phyloP scores from a whole-genome alignment of 2,888 invertebrate genomes.

The Pseudolycoriella hygida region DNA sequence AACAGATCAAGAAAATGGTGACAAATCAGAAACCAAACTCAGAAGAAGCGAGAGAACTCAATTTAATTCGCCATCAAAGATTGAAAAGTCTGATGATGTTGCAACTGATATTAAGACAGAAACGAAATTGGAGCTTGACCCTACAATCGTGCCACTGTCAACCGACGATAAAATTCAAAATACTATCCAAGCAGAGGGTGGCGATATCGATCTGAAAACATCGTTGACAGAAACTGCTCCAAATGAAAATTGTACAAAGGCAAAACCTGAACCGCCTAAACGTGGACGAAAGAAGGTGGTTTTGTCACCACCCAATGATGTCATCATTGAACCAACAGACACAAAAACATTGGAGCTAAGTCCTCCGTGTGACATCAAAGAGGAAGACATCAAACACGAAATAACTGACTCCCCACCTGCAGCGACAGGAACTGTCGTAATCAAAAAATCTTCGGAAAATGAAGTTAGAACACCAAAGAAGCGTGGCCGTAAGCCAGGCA shows the following conservation, averaged over 20 bases:
- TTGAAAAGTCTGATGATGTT: slow-evolving; percentile 3
- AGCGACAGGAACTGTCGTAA: too few species aligned
- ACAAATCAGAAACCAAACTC: slow-evolving; percentile 1
- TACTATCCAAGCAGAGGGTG: neutral
- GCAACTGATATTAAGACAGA: neutral
- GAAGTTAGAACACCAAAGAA: slow-evolving; percentile 23
- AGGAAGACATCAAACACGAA: neutral
- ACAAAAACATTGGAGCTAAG: too few species aligned
- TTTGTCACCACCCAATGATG: too few species aligned
- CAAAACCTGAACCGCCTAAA: too few species aligned
- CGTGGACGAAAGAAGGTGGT: too few species aligned
- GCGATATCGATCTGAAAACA: neutral
- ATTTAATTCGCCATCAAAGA: neutral
- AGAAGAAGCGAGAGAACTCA: slow-evolving; percentile 6
- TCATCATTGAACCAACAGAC: too few species aligned
- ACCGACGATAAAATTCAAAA: neutral
- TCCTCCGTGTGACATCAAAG: neutral
- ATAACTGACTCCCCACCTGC: neutral
- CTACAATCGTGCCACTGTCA: neutral
- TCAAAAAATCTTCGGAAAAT: neutral
- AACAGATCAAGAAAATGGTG: neutral
- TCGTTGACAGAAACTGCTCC: neutral
- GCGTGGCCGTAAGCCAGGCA: slow-evolving; percentile 22
- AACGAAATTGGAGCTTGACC: neutral
- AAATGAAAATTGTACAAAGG: neutral